Percentiles rank a stretch among this genome's conserved stretches.
Evolutionary conservation across 2,797 vertebrate genomes (phyloP).

Genomic region (Halcyon smyrnensis): DNA sequence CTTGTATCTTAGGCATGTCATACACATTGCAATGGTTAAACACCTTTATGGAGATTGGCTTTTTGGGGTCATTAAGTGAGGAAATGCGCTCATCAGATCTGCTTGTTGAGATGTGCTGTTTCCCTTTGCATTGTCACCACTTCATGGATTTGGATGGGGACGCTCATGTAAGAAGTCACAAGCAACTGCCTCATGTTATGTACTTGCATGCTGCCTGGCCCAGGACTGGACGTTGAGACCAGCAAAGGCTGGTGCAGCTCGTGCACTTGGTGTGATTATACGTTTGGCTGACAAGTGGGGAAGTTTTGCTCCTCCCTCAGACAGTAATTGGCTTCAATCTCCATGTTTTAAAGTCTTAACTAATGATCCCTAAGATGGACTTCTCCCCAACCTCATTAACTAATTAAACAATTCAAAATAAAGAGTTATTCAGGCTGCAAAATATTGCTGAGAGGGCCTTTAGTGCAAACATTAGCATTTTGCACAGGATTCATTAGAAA

Average conservation of each 20-base stretch:
- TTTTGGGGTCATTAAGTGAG: not conserved
- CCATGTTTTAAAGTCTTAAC: conserved; percentile 56
- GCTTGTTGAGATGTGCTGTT: not conserved
- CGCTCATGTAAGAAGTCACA: not conserved
- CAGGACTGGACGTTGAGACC: not conserved
- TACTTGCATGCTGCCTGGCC: not conserved
- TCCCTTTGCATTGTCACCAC: not conserved
- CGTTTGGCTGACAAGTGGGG: not conserved
- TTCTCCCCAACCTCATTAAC: conserved; percentile 61
- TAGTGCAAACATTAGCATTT: conserved; percentile 45
- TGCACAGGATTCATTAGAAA: conserved; percentile 13
- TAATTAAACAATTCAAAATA: conserved; percentile 72
- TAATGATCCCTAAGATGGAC: conserved; percentile 60
- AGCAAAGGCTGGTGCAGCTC: not conserved
- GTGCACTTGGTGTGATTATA: not conserved
- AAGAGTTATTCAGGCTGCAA: conserved; percentile 47
- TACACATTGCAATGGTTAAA: not conserved
- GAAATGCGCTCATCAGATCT: not conserved
- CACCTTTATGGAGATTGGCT: not conserved
- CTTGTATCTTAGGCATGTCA: not conserved
- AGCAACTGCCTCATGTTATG: not conserved
- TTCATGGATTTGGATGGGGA: not conserved
- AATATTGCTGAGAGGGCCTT: conserved; percentile 55
- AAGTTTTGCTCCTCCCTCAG: conserved; percentile 39
- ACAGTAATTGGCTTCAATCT: conserved; percentile 45